Conservation (phyloP, 1,140 invertebrate genomes). For the Oppia nitens region DNA sequence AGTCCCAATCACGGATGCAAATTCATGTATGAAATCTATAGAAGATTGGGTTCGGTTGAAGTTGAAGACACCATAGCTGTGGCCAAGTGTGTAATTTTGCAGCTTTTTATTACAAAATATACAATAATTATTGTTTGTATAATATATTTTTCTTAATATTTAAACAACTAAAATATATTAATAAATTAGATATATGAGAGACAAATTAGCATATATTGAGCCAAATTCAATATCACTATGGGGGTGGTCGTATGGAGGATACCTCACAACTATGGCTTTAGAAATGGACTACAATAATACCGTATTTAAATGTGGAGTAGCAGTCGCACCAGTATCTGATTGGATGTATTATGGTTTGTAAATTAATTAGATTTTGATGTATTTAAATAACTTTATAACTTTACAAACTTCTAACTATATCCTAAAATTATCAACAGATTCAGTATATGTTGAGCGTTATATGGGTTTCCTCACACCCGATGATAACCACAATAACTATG, state of each 20-base stretch:
- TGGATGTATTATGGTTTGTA: constrained; percentile 77
- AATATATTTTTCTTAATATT: too few species aligned
- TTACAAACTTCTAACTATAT: too few species aligned
- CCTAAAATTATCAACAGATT: too few species aligned
- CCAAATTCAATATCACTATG: constrained; percentile 48
- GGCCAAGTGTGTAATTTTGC: constrained; percentile 38
- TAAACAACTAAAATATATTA: background rate
- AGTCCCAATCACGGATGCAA: constrained; percentile 64
- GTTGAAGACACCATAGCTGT: constrained; percentile 69
- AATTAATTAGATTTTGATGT: background rate
- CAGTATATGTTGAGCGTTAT: constrained; percentile 79
- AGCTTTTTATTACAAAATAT: background rate
- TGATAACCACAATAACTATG: constrained; percentile 68
- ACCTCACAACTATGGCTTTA: constrained; percentile 58
- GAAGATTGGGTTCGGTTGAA: constrained; percentile 67
- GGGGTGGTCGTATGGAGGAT: constrained; percentile 44
- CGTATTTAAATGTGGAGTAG: constrained; percentile 73
- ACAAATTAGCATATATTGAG: constrained; percentile 56
- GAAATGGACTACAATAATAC: constrained; percentile 36
- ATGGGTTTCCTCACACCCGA: constrained; percentile 49
- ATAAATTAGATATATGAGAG: constrained; percentile 36
- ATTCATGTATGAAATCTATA: constrained; percentile 60
- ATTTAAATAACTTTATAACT: too few species aligned
- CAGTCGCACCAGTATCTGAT: constrained; percentile 74
- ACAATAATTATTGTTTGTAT: too few species aligned